Evolutionary conservation across 2,888 invertebrate genomes (phyloP).

Genomic region (Axea sp.): DNA sequence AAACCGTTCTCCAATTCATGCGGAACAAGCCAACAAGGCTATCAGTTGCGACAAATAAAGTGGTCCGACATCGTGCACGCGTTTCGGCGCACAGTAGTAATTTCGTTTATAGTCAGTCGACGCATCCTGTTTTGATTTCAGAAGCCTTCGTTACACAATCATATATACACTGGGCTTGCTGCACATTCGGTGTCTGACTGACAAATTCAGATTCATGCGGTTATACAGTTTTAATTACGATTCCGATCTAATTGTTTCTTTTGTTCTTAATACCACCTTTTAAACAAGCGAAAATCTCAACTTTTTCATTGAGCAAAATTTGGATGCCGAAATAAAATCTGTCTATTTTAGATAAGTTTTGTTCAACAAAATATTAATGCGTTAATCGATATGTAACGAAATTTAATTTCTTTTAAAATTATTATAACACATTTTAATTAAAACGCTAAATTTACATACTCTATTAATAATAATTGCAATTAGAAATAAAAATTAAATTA

Average conservation of each 20-base stretch:
- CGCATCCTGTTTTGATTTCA: constrained; percentile 42
- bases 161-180: constrained; percentile 2
- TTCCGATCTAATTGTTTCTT: constrained; percentile 6
- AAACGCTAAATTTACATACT: too few species aligned
- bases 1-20: constrained; percentile 34
- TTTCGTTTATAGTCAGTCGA: constrained; percentile 59
- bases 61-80: constrained; percentile 38
- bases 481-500: too few species aligned
- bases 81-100: constrained; percentile 57
- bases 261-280: too few species aligned
- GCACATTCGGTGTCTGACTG: not conserved
- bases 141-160: constrained; percentile 25
- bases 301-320: too few species aligned
- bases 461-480: too few species aligned
- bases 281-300: too few species aligned
- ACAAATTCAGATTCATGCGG: constrained; percentile 25
- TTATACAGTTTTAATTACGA: constrained; percentile 36
- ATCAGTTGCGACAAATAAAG: constrained; percentile 57
- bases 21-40: constrained; percentile 36
- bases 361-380: too few species aligned
- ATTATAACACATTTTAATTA: too few species aligned
- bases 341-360: too few species aligned
- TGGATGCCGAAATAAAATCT: too few species aligned
- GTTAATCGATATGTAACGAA: too few species aligned
- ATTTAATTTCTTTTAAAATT: too few species aligned